A percentile compares a stretch with the other conserved stretches of the same genome.
phyloP scores from a whole-genome alignment of 2,888 invertebrate genomes.

The Caenorhabditis sp. region DNA sequence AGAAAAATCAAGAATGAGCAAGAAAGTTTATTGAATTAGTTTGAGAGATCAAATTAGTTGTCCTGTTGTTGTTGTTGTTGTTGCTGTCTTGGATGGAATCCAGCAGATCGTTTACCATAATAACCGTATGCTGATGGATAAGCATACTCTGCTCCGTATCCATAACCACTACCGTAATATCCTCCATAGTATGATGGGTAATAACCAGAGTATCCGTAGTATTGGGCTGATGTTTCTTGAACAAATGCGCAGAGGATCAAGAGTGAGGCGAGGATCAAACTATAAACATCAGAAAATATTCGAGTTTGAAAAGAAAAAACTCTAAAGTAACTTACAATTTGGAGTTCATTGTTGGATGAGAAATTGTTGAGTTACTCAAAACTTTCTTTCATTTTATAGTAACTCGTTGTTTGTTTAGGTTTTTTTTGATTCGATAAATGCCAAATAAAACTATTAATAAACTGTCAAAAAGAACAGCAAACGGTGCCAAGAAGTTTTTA shows the following conservation, averaged over 20 bases:
- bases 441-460: too few relatives aligned
- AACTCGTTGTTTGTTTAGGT: too few relatives aligned
- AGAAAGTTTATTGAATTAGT: too few relatives aligned
- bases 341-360: conserved; percentile 16
- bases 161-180: too few relatives aligned
- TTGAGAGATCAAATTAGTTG: too few relatives aligned
- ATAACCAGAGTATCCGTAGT: conserved; percentile 31
- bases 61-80: not conserved
- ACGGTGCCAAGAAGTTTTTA: too few relatives aligned
- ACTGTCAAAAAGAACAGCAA: too few relatives aligned
- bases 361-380: too few relatives aligned
- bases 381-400: too few relatives aligned
- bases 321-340: conserved; percentile 24
- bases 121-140: conserved; percentile 32
- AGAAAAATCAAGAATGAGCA: too few relatives aligned
- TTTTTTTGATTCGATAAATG: too few relatives aligned
- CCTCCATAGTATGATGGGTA: conserved; percentile 13
- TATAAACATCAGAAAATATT: conserved; percentile 10
- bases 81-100: conserved; percentile 31
- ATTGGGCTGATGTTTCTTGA: conserved; percentile 36
- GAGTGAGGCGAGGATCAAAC: conserved; percentile 33
- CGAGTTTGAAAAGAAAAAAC: too few relatives aligned
- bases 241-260: conserved; percentile 37
- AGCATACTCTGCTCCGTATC: conserved; percentile 11
- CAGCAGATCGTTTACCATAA: conserved; percentile 43